phyloP scores from a whole-genome alignment of 2,797 vertebrate species.

The Falco concolor region DNA sequence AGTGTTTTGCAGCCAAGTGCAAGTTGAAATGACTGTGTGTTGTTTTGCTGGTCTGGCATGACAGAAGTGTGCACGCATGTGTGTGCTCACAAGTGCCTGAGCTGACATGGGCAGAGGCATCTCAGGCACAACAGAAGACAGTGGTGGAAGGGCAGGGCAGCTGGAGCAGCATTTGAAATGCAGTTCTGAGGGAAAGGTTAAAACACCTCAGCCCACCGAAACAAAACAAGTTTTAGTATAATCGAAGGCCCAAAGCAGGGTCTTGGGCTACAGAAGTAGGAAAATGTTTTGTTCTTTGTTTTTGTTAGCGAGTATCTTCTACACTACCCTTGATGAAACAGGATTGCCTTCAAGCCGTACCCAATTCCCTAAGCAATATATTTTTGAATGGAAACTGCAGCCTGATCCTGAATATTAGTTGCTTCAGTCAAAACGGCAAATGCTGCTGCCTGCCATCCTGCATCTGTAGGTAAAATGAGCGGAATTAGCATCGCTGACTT shows the following conservation, averaged over 20 bases:
- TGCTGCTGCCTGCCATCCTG: not conserved
- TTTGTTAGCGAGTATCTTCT: not conserved
- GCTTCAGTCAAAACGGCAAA: not conserved
- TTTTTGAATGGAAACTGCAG: constrained; percentile 9
- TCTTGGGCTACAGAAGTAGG: not conserved
- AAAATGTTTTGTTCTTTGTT: not conserved
- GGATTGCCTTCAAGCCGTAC: constrained; percentile 24
- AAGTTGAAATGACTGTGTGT: not conserved
- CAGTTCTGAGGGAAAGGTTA: not conserved
- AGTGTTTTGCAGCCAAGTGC: not conserved
- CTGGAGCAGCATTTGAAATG: not conserved
- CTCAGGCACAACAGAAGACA: not conserved
- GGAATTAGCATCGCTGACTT: not conserved
- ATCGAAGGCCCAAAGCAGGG: not conserved
- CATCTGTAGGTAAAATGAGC: not conserved
- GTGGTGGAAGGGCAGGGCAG: not conserved
- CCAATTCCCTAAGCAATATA: not conserved
- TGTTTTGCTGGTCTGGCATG: not conserved
- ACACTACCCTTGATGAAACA: not conserved
- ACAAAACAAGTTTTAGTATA: not conserved
- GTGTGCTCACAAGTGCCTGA: not conserved
- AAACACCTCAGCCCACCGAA: not conserved
- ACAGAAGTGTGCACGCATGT: rapidly evolving
- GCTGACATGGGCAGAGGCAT: not conserved
- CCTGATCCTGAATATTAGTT: not conserved